These are phyloP conservation scores for Drosophila demipolita DNA, from an alignment of 2,888 invertebrate species.

Conservation along the genomic window DNA sequence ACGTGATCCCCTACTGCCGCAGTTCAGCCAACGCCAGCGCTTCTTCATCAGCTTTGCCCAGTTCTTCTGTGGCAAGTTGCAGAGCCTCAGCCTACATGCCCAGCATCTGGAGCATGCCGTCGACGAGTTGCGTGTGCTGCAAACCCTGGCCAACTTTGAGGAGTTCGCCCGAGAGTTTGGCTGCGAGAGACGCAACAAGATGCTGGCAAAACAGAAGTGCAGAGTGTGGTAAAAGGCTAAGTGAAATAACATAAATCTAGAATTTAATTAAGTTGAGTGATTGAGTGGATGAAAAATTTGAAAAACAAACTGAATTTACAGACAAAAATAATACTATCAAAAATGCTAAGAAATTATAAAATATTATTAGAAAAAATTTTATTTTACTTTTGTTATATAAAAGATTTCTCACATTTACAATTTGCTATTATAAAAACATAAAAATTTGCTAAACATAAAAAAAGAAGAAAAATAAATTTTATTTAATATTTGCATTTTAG, in stretches of 20 bases:
- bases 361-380: neutral
- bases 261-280: neutral
- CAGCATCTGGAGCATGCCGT: conserved; percentile 76
- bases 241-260: neutral
- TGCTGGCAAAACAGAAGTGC: conserved; percentile 80
- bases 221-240: conserved; percentile 70
- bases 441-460: no score
- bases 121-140: conserved; percentile 80
- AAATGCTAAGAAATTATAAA: neutral
- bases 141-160: conserved; percentile 82
- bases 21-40: conserved; percentile 76
- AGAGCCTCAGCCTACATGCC: conserved; percentile 59
- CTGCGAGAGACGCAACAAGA: conserved; percentile 76
- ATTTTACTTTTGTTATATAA: neutral
- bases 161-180: conserved; percentile 79
- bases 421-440: no score
- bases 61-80: conserved; percentile 81
- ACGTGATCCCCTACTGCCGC: conserved; percentile 61
- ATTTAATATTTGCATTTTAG: neutral
- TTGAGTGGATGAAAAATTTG: neutral
- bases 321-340: neutral
- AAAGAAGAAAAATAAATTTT: neutral
- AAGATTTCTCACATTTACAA: neutral
- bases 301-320: neutral
- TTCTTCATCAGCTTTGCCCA: conserved; percentile 83